A percentile compares a stretch with the other conserved stretches of the same genome.
Evolutionary conservation across 2,113 vertebrate species (phyloP).

Genomic region (Psettodes erumei): DNA sequence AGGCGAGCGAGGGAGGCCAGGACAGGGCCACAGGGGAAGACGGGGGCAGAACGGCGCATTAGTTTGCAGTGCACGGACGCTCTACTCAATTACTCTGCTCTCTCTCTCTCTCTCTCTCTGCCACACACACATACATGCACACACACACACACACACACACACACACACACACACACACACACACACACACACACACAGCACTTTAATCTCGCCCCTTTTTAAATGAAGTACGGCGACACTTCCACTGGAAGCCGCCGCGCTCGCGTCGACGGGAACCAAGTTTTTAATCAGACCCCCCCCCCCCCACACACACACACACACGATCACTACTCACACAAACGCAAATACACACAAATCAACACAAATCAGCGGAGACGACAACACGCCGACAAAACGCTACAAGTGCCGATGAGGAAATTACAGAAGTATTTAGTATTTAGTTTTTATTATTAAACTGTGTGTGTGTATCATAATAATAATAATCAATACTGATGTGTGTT

Average conservation of each 20-base stretch:
- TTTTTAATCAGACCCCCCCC: no score
- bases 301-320: no score
- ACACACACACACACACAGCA: slow-evolving; percentile 45
- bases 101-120: slow-evolving; percentile 35
- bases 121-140: no score
- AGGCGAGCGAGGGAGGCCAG: slow-evolving; percentile 54
- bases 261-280: slow-evolving; percentile 47
- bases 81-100: slow-evolving; percentile 79
- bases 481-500: neutral
- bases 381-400: no score
- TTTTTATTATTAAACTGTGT: neutral
- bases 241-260: slow-evolving; percentile 46
- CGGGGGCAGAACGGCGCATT: slow-evolving; percentile 74
- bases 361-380: no score
- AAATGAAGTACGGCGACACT: slow-evolving; percentile 64
- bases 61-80: slow-evolving; percentile 79
- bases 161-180: slow-evolving; percentile 53
- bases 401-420: neutral
- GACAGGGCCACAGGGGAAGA: slow-evolving; percentile 68
- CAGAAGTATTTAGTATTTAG: neutral
- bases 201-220: slow-evolving; percentile 71
- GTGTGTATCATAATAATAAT: neutral
- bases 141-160: slow-evolving; percentile 49
- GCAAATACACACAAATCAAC: slow-evolving; percentile 23
- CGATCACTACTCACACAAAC: no score